These are phyloP conservation scores for Podocnemis expansa DNA, from an alignment of 2,113 vertebrate species.

Conservation along the genomic window DNA sequence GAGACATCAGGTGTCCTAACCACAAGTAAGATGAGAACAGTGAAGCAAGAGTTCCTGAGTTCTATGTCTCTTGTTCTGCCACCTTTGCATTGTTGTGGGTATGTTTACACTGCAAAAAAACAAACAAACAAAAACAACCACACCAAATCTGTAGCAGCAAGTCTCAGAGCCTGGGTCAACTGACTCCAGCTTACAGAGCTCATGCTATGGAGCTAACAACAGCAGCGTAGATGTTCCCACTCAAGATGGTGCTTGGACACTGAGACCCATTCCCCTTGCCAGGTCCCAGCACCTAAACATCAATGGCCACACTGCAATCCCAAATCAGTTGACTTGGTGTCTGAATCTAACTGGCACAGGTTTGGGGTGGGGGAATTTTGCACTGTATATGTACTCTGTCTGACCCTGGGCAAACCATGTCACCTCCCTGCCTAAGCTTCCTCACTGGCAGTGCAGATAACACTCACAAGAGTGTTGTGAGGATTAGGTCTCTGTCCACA, in stretches of 20 bases:
- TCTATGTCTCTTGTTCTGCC: neutral
- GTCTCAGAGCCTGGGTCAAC: too few relatives aligned
- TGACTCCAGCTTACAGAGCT: too few relatives aligned
- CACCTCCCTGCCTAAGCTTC: neutral
- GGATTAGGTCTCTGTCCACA: neutral
- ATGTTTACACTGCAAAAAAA: too few relatives aligned
- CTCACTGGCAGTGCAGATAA: neutral
- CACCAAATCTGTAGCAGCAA: neutral
- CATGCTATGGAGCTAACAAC: neutral
- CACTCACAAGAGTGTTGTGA: neutral
- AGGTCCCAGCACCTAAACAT: neutral
- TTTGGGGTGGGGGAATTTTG: too few relatives aligned
- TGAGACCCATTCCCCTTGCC: neutral
- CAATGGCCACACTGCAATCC: too few relatives aligned
- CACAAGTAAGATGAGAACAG: accelerated
- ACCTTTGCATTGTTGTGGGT: neutral
- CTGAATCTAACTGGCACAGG: too few relatives aligned
- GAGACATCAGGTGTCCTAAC: neutral
- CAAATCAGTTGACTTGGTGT: too few relatives aligned
- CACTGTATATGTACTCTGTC: too few relatives aligned
- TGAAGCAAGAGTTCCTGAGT: neutral
- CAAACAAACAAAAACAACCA: too few relatives aligned
- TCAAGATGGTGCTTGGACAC: neutral
- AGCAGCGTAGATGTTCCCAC: neutral
- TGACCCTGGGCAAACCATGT: neutral